Evolutionary conservation across 1,140 invertebrate species (phyloP).

Genomic region (Teleopsis dalmanni): DNA sequence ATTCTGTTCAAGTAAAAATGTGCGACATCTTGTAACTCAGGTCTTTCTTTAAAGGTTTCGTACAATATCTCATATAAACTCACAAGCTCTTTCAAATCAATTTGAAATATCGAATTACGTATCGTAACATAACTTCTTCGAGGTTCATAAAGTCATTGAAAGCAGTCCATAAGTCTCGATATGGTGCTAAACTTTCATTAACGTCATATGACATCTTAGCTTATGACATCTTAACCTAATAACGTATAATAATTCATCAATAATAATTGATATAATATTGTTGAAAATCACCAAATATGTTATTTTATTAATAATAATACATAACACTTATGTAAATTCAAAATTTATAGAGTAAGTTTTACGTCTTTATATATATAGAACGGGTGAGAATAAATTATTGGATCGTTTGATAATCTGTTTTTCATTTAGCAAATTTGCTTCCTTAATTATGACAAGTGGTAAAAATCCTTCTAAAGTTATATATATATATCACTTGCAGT

Average conservation of each 20-base stretch:
- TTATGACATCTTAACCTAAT: slow-evolving; percentile 25
- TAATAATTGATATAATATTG: too few species aligned
- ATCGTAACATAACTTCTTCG: slow-evolving; percentile 35
- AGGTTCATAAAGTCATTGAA: slow-evolving; percentile 33
- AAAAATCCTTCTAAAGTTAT: too few species aligned
- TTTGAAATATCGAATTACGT: slow-evolving; percentile 31
- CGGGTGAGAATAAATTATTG: too few species aligned
- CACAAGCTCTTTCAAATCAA: slow-evolving; percentile 33
- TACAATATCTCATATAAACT: slow-evolving; percentile 17
- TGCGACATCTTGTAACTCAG: slow-evolving; percentile 31
- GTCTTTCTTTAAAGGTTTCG: slow-evolving; percentile 26
- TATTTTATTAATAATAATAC: not conserved
- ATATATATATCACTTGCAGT: too few species aligned
- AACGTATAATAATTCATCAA: too few species aligned
- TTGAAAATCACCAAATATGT: not conserved
- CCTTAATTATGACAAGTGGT: too few species aligned
- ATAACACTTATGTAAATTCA: not conserved
- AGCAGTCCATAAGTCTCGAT: slow-evolving; percentile 30
- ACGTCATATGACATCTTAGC: slow-evolving; percentile 30
- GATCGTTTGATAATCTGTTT: too few species aligned
- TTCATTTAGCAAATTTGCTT: too few species aligned
- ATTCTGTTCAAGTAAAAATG: slow-evolving; percentile 21
- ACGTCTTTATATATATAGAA: not conserved
- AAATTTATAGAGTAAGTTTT: not conserved
- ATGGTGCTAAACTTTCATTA: slow-evolving; percentile 27